Base-by-base conservation (phyloP, 2,113 vertebrate species). In the Charadrius vociferus region DNA sequence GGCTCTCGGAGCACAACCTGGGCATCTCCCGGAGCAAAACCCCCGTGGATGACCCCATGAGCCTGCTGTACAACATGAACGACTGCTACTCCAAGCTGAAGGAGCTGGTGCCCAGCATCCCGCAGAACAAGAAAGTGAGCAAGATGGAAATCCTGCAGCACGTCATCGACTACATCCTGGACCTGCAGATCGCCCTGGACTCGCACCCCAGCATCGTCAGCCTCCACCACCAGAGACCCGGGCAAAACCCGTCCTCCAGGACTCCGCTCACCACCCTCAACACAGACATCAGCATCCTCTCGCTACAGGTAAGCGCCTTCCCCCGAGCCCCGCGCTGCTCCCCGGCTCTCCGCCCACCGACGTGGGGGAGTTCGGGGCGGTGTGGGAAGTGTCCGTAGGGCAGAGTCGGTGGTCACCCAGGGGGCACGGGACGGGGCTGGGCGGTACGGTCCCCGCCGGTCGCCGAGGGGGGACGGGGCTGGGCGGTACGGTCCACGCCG, bases 141-240 rank as follows among this genome's bases (percentile, higher is more conserved):
- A 99, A 99, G 99, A 99, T 99, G 99, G 99, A 99, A 98, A 99
- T 99, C 98, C 98, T 99, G 97, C 99, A 99, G 98, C 99, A 99
- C 96, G 99, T 99, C 96, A 99, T 99, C 97, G 99, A 99, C 96
- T 99, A 99, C 98, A 99, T 99, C 95, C 97, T 99, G 98, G 99
- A 99, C 98, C 99, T 99, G 98, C 99, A 99, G 98, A 99, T 99
- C 95, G 99, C 99, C 63, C 98, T 99, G 94, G 99, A 99, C 98
- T 99, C 99, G 50, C 99, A 99, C 96, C 99, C 99, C 94, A 98
- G 97, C 45, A 99, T 99, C 37, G 99, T 98, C 97, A 99, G 98
- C 95, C 98, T 99, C 82, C 99, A 99, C 97, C 99, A 99, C 97
- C 98, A 97, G 97, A 88, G 98, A 39, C 96, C 98, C 6, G 98